Conservation (phyloP, 2,113 vertebrate species). For the Crypturellus undulatus region DNA sequence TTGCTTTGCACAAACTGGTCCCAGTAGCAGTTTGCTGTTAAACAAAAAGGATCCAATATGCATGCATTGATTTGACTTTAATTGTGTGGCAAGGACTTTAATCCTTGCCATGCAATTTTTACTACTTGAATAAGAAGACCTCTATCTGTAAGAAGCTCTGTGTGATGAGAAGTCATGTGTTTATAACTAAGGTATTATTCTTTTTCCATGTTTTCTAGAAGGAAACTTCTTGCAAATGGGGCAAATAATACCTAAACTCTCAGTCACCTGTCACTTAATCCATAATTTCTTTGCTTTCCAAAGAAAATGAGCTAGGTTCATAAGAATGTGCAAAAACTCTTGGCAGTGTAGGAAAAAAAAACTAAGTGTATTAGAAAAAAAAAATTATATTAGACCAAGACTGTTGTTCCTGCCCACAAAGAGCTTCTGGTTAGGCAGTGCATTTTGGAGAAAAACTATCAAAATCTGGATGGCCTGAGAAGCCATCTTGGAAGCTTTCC, state of each 20-base stretch:
- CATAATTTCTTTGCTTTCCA: not conserved
- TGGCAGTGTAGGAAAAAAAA: not conserved
- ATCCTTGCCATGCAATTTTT: not conserved
- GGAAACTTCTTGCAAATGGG: not conserved
- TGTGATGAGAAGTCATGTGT: not conserved
- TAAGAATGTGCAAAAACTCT: not conserved
- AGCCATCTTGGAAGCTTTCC: not conserved
- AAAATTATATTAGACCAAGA: not conserved
- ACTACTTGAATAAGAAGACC: not conserved
- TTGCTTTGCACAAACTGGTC: not conserved
- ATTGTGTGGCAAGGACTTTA: too few relatives aligned
- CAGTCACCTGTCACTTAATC: not conserved
- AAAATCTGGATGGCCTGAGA: not conserved
- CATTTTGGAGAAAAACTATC: not conserved
- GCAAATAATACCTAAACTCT: not conserved
- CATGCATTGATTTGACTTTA: not conserved
- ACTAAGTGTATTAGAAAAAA: not conserved
- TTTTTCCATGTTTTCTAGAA: not conserved
- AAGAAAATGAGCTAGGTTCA: not conserved
- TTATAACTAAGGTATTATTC: not conserved
- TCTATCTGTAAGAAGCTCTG: not conserved
- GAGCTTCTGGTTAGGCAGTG: not conserved
- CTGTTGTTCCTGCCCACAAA: not conserved
- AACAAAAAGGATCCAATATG: not conserved
- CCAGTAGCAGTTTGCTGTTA: not conserved